phyloP scores from a whole-genome alignment of 2,888 invertebrate genomes.

The Argynnis bischoffii region DNA sequence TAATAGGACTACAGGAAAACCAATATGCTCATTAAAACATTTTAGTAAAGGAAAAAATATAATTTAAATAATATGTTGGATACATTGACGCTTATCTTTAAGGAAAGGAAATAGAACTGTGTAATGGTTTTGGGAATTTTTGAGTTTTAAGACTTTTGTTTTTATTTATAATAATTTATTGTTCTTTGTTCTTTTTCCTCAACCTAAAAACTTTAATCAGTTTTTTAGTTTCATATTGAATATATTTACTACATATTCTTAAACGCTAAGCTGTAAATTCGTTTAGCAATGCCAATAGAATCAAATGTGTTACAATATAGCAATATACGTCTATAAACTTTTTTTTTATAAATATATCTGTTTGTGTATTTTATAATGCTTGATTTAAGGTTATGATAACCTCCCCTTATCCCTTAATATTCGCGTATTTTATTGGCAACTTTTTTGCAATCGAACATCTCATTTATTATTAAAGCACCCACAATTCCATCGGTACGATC shows the following conservation, averaged over 20 bases:
- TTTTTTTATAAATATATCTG: conserved; percentile 4
- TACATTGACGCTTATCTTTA: conserved; percentile 6
- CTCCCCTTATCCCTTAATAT: conserved; percentile 21
- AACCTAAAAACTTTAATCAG: too few species aligned
- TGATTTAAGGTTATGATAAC: conserved; percentile 6
- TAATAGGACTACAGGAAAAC: neutral
- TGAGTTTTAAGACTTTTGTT: neutral
- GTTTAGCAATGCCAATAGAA: too few species aligned
- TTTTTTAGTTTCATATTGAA: too few species aligned
- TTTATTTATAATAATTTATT: conserved; percentile 5
- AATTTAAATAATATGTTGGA: neutral
- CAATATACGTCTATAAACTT: neutral
- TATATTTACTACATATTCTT: too few species aligned
- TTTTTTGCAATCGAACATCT: conserved; percentile 25
- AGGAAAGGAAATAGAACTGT: conserved; percentile 12
- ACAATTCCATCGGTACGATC: conserved; percentile 15
- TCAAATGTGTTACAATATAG: too few species aligned
- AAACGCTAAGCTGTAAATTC: too few species aligned
- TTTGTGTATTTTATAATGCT: conserved; percentile 7
- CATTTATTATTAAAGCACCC: conserved; percentile 37
- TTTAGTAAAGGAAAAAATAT: conserved; percentile 1
- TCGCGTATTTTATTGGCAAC: conserved; percentile 35
- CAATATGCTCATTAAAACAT: neutral
- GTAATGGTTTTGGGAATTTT: conserved; percentile 16
- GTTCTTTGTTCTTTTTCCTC: neutral